Evolutionary conservation across 1,140 invertebrate species (phyloP), one percentile per base, ranked within the genome.

Genomic region (Sycobia sp.): DNA sequence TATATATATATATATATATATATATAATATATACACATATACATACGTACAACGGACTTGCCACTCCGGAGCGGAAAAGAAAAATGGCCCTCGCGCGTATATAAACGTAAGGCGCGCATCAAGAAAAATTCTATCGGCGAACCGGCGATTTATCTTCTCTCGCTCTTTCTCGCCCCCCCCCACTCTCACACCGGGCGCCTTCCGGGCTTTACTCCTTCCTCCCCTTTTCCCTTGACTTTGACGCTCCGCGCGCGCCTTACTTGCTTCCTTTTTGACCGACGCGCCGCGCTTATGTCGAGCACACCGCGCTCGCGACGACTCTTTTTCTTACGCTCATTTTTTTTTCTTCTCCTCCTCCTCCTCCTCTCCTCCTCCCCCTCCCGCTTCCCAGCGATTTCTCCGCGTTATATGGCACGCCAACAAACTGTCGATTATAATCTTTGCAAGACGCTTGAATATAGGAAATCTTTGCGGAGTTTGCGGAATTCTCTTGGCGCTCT

Each of bases 91-190:
- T n/a, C 18, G 38, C n/a, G n/a, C 38, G 18, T 59, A 53, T 39
- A 41, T 62, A 54, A 62, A 54, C 59, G 41, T 46, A 47, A 20
- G 34, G 41, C 13, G 27, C 46, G 61, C 44, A 56, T 62, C 53
- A 14, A 29, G 38, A 64, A 64, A 64, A 64, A 58, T 64, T 58
- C 63, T 55, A 66, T 68, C 58, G 65, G 53, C 53, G 64, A 66
- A 59, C 65, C 34, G 49, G 58, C 69, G 62, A 69, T 73, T 70
- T 68, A 70, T 67, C 68, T 70, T 67, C 63, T 62, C 29, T 57
- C 38, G 13, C 58, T 36, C 38, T 13, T 14, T 20, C 44, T 44
- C 13, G 7, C n/a, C 22, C 34, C 58, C n/a, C n/a, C n/a, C n/a
- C n/a, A n/a, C n/a, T n/a, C n/a, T n/a, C n/a, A n/a, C n/a, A n/a